Evolutionary conservation across 2,797 vertebrate species (phyloP), one percentile per base, ranked within the genome.

Genomic region (Syngnathus acus): DNA sequence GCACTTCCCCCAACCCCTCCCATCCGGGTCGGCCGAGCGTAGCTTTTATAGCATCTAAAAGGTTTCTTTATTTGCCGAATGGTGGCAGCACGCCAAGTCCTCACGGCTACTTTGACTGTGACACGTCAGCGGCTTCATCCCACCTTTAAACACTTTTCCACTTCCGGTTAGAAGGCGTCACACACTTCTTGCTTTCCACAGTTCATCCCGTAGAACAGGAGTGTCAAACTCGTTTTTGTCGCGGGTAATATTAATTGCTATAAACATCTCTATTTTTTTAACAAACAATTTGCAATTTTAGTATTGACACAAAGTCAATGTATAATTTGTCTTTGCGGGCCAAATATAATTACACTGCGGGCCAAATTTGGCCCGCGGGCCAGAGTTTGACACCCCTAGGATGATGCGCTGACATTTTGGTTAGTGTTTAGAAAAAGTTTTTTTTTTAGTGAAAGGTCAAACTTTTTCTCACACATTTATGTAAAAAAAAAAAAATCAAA

Each of bases 121-220:
- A 79, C 78, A 65, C 72, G 53, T 76, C 67, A 59, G 66, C 65
- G 78, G 79, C 61, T 45, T 77, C 67, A 78, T 86, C 82, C 81
- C 51, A 48, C 88, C 81, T 85, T 88, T 86, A 85, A 86, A 78
- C 69, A 47, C 78, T 80, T 76, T 73, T 66, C 72, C 82, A 84
- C 67, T 81, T 73, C 73, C 70, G 74, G 70, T 87, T 71, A 77
- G 67, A 80, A 79, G 66, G 55, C 42, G 66, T 71, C 72, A 72
- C 50, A 68, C 66, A 45, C 67, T 68, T 68, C 71, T 69, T 72
- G n/a, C 17, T 37, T 59, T 47, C 5, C 26, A 32, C 26, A 32
- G 26, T 32, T 32, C 26, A 32, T 32, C 26, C 26, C 26, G 26
- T 32, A 32, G 26, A 32, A 32, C 26, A 0, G 26, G 26, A 32